Percentiles rank a stretch among this genome's conserved stretches.
Conservation (phyloP, 2,797 vertebrate species). For the Okamejei kenojei region DNA sequence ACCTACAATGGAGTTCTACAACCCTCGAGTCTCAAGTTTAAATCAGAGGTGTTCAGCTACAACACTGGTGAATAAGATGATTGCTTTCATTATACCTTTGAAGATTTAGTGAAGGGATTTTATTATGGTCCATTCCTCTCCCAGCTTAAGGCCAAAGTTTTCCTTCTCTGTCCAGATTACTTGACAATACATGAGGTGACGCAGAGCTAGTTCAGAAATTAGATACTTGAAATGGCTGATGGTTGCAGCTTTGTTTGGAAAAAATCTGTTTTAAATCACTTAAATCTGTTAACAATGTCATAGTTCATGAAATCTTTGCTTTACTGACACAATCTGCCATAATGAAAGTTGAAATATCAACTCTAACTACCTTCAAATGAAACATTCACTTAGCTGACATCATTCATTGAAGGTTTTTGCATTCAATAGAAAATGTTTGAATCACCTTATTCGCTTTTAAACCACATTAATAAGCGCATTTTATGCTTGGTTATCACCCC, state of each 20-base stretch:
- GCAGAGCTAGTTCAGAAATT: background rate
- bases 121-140: background rate
- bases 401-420: background rate
- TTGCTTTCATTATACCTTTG: background rate
- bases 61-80: background rate
- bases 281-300: slow-evolving; percentile 4
- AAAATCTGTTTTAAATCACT: slow-evolving; percentile 30
- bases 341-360: slow-evolving; percentile 19
- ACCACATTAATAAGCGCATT: background rate
- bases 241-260: background rate
- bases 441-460: background rate
- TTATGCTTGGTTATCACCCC: background rate
- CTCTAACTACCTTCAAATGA: background rate
- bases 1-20: background rate
- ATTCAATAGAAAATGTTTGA: background rate
- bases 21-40: background rate
- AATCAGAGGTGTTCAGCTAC: background rate
- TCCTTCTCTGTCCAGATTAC: background rate
- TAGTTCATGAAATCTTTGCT: slow-evolving; percentile 21
- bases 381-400: background rate
- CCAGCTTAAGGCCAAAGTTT: background rate
- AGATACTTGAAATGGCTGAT: background rate
- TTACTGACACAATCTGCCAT: background rate
- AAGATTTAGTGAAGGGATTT: too few relatives aligned
- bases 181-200: background rate